Evolutionary conservation across 2,113 vertebrate species (phyloP).

Genomic region (Neolamprologus brichardi): DNA sequence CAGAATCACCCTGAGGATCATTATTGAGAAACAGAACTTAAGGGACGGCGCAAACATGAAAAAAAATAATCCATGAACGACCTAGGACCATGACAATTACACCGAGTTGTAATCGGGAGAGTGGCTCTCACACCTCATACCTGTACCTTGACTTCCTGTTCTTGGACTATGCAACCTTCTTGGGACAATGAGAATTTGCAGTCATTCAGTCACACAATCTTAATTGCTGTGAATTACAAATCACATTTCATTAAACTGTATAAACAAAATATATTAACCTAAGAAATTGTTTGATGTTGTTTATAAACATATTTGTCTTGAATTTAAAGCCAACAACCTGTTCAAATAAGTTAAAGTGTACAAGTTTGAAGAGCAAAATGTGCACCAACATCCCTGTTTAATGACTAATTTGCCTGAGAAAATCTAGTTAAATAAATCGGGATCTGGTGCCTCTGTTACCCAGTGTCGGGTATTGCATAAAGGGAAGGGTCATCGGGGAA

Average conservation of each 20-base stretch:
- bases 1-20: background rate
- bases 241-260: background rate
- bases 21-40: background rate
- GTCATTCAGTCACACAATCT: background rate
- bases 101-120: fast-evolving
- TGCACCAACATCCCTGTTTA: background rate
- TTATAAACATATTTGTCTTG: background rate
- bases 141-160: background rate
- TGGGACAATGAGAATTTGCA: background rate
- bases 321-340: background rate
- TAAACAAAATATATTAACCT: background rate
- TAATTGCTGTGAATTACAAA: background rate
- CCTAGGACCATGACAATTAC: background rate
- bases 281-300: background rate
- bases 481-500: background rate
- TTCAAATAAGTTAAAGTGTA: background rate
- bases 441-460: background rate
- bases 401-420: background rate
- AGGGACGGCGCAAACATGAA: background rate
- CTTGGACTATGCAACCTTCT: background rate
- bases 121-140: background rate
- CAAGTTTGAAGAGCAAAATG: background rate
- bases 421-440: background rate
- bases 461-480: background rate
- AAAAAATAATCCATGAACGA: background rate